Evolutionary conservation across 2,888 invertebrate genomes (phyloP).

Genomic region (Flexamia atlantica): DNA sequence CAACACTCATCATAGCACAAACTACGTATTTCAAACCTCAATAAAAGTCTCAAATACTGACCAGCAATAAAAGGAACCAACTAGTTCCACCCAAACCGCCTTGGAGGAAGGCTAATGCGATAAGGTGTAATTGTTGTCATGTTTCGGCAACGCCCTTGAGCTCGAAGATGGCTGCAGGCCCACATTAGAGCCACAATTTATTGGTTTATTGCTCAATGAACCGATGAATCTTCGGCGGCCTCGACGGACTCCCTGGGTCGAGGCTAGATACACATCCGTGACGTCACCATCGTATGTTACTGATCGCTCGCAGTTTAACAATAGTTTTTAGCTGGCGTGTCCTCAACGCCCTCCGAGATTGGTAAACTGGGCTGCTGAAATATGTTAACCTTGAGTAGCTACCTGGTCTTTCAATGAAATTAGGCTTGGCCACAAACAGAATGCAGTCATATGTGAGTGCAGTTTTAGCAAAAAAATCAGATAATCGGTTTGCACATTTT

Average conservation of each 20-base stretch:
- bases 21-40: background rate
- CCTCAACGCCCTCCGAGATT: background rate
- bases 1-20: no score
- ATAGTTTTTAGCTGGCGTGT: background rate
- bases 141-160: background rate
- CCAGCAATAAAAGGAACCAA: conserved; percentile 9
- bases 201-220: conserved; percentile 18
- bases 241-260: background rate
- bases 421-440: no score
- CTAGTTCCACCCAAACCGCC: conserved; percentile 5
- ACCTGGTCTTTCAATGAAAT: no score
- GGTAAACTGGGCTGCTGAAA: background rate
- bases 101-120: conserved; percentile 6
- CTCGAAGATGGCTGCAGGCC: conserved; percentile 1
- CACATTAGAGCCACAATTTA: conserved; percentile 42
- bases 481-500: no score
- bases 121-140: conserved; percentile 31
- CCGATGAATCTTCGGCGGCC: conserved; percentile 36
- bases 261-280: background rate
- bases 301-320: background rate
- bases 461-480: no score
- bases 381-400: background rate
- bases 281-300: conserved; percentile 16
- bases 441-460: no score
- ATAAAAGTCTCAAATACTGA: background rate